Base-by-base conservation (phyloP, 2,113 vertebrate species). In the Gopherus flavomarginatus region DNA sequence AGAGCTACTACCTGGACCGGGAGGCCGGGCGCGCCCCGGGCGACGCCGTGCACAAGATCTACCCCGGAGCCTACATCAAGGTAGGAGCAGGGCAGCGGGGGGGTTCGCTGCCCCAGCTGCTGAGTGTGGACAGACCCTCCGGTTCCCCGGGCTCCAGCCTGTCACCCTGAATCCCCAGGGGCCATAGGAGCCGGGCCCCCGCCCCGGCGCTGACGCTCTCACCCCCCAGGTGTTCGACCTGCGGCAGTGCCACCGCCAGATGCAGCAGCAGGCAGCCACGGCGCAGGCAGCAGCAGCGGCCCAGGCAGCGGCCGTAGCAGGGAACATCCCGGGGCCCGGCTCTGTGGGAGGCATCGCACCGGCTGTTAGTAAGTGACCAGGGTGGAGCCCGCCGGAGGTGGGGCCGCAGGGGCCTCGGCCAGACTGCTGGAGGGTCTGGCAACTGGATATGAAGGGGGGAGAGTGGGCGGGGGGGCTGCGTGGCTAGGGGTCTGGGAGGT, bases 21-120 rank as follows among this genome's bases (percentile, higher is more conserved):
- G 98, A 99, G 93, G 98, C 99, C 0, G 99, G 98, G 3, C 96
- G 99, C 29, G 98, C 98, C 0, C 99, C 99, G 0, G 99, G 99
- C 0, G 99, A 99, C 1, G 98, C 98, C 0, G 98, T 99, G 29
- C 98, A 99, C 86, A 99, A 99, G 96, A 98, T 99, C 69, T 98
- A 98, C 95, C 98, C 98, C 0, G 98, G 98, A 1, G 98, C 98
- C 1, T 98, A 98, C 94, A 98, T 99, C 88, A 98, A 99, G 98
- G 98, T 98, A 78, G 56, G 83, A 75, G 49, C 35, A 44, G 69
- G 19, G 47, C 49, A 5, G 29, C 3, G 42, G 17, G 6, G 14
- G 44, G 17, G 31, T 27, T 54, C 53, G 27, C 78, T 75, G 83
- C n/a, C 49, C 5, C 22, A 10, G 27, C 27, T 11, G 14, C n/a